Conservation (phyloP, 2,113 vertebrate species). For the Ictalurus punctatus region DNA sequence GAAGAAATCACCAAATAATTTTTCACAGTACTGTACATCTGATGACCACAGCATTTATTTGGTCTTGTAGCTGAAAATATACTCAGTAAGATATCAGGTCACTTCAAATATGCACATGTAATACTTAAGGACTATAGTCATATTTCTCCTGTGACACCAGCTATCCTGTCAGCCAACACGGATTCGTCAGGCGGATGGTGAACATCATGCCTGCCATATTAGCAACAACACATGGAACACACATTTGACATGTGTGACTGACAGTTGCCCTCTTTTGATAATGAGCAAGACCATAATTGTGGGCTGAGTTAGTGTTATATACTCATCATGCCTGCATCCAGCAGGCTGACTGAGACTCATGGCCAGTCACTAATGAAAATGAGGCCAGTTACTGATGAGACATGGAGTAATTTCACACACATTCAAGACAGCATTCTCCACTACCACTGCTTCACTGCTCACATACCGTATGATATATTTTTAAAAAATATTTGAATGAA, state of each 20-base stretch:
- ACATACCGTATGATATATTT: not conserved
- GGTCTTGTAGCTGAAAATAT: not conserved
- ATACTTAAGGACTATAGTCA: slow-evolving; percentile 16
- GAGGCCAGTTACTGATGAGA: slow-evolving; percentile 6
- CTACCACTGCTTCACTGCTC: not conserved
- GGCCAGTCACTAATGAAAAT: slow-evolving; percentile 11
- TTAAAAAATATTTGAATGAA: not conserved
- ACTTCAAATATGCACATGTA: not conserved
- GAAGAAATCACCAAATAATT: too few species aligned
- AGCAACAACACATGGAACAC: slow-evolving; percentile 17
- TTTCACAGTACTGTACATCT: not conserved
- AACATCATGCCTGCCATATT: slow-evolving; percentile 22
- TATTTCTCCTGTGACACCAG: slow-evolving; percentile 31
- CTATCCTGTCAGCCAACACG: slow-evolving; percentile 16
- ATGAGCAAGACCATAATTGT: slow-evolving; percentile 46
- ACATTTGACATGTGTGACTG: slow-evolving; percentile 45
- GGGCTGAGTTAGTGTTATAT: slow-evolving; percentile 47
- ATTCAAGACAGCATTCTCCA: not conserved
- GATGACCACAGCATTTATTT: not conserved
- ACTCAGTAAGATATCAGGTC: not conserved
- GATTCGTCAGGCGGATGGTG: slow-evolving; percentile 20
- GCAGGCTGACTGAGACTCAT: slow-evolving; percentile 24
- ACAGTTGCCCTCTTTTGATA: slow-evolving; percentile 33
- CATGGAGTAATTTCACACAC: slow-evolving; percentile 29
- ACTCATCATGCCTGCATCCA: slow-evolving; percentile 26